phyloP scores from a whole-genome alignment of 2,888 invertebrate species.

The Corbicula japonica region DNA sequence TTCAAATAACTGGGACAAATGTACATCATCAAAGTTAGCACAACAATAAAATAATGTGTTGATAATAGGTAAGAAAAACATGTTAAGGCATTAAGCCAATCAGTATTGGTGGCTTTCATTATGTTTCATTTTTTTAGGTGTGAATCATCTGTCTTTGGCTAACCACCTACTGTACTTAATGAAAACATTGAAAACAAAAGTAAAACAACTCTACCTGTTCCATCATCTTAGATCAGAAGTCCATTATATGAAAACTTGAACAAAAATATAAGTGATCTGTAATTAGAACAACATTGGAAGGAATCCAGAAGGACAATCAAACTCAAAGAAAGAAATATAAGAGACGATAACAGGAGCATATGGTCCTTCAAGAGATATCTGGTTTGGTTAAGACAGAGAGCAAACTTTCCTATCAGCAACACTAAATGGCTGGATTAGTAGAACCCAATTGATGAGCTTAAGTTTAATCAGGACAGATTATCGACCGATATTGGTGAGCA shows the following conservation, averaged over 20 bases:
- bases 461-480: slow-evolving; percentile 35
- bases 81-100: too few relatives aligned
- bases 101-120: too few relatives aligned
- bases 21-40: too few relatives aligned
- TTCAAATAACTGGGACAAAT: too few relatives aligned
- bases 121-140: too few relatives aligned
- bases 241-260: neutral
- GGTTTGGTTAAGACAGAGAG: slow-evolving; percentile 17
- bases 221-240: neutral
- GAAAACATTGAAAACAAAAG: too few relatives aligned
- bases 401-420: slow-evolving; percentile 36
- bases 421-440: slow-evolving; percentile 38
- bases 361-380: neutral
- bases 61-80: too few relatives aligned
- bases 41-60: too few relatives aligned
- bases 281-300: neutral
- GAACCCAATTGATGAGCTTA: slow-evolving; percentile 40
- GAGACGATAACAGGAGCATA: neutral
- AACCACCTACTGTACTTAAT: too few relatives aligned
- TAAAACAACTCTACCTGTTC: too few relatives aligned
- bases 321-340: neutral
- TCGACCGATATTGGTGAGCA: slow-evolving; percentile 8
- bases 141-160: too few relatives aligned
- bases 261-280: neutral
- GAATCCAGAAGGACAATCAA: neutral